phyloP scores from a whole-genome alignment of 2,888 invertebrate species.

The Rhodophaea formosa region DNA sequence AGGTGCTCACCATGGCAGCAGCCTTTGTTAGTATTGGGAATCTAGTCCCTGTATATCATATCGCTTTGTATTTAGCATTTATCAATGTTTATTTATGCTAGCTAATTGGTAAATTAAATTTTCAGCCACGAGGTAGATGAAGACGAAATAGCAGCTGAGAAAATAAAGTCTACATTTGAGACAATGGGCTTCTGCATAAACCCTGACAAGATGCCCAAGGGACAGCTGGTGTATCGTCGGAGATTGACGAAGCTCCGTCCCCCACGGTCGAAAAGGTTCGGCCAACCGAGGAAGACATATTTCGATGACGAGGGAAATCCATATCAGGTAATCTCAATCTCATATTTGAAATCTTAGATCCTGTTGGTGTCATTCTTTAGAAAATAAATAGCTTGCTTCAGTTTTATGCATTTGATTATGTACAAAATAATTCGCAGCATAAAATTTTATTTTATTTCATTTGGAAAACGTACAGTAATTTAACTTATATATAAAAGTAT shows the following conservation, averaged over 20 bases:
- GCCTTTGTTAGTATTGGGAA: too few species aligned
- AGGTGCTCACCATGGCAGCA: too few species aligned
- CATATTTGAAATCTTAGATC: background rate
- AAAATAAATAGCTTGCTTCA: too few species aligned
- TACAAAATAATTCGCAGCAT: too few species aligned
- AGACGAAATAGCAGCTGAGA: constrained; percentile 74
- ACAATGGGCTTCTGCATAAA: constrained; percentile 81
- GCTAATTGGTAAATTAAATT: constrained; percentile 22
- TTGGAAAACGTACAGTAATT: too few species aligned
- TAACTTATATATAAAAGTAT: too few species aligned
- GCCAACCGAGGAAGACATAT: constrained; percentile 78
- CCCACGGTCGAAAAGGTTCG: constrained; percentile 58
- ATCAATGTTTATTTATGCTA: constrained; percentile 4
- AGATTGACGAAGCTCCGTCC: constrained; percentile 80
- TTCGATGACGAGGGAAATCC: constrained; percentile 86
- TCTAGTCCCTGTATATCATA: too few species aligned
- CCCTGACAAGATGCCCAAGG: constrained; percentile 62
- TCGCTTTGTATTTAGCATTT: background rate
- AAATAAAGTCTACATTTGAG: constrained; percentile 83
- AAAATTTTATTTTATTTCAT: too few species aligned
- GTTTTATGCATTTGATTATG: too few species aligned
- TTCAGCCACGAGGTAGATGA: constrained; percentile 79
- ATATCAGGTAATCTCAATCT: constrained; percentile 44
- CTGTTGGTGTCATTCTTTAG: too few species aligned
- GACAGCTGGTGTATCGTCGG: constrained; percentile 84